phyloP scores from a whole-genome alignment of 2,797 vertebrate species.

The Hydrolagus colliei region DNA sequence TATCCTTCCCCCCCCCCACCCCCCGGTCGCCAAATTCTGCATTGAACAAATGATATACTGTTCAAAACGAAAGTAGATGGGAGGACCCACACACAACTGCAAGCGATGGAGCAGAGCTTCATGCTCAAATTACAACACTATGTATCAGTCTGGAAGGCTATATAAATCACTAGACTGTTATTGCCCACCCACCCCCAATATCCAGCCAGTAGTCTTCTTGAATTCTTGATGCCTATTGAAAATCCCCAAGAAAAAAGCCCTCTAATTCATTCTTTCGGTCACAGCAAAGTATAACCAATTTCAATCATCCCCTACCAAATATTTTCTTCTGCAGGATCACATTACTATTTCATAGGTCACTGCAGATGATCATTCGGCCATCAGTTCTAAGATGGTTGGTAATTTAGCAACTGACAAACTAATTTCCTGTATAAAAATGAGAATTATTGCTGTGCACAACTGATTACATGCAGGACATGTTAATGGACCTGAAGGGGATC shows the following conservation, averaged over 20 bases:
- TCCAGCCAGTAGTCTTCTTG: neutral
- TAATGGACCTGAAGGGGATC: too few relatives aligned
- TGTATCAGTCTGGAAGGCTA: too few relatives aligned
- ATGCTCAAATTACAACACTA: too few relatives aligned
- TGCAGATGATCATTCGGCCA: neutral
- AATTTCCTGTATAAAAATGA: neutral
- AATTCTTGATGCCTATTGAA: neutral
- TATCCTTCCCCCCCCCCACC: too few relatives aligned
- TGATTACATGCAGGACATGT: neutral
- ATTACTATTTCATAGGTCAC: neutral
- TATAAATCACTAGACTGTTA: neutral
- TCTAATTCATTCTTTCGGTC: neutral
- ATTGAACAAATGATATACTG: too few relatives aligned
- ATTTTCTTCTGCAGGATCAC: neutral
- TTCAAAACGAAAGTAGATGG: too few relatives aligned
- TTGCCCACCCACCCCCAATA: neutral
- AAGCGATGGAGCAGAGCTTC: too few relatives aligned
- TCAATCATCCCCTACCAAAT: neutral
- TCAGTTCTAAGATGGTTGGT: neutral
- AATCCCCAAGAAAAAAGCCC: neutral
- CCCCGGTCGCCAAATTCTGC: too few relatives aligned
- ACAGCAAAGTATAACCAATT: too few relatives aligned
- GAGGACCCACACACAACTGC: too few relatives aligned
- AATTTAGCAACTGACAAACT: neutral
- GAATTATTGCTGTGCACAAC: neutral